Evolutionary conservation across 2,797 vertebrate genomes (phyloP).

Genomic region (Danio albolineatus): DNA sequence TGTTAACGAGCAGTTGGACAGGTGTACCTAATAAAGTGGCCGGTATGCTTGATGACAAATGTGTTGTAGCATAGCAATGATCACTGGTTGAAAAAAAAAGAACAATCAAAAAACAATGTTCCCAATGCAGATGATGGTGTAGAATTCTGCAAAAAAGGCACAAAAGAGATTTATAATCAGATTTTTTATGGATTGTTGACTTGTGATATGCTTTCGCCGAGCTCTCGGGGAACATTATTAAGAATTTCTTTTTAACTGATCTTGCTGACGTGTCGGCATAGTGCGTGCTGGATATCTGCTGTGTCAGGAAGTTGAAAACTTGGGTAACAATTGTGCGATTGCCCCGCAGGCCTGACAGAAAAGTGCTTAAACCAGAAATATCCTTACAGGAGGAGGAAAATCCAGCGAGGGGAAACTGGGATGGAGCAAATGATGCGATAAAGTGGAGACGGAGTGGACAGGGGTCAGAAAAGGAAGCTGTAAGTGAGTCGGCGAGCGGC

Average conservation of each 20-base stretch:
- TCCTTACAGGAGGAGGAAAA: constrained; percentile 21
- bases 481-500: constrained; percentile 30
- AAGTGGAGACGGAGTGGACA: constrained; percentile 35
- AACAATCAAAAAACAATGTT: not conserved
- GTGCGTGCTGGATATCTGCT: constrained; percentile 20
- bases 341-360: constrained; percentile 53
- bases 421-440: constrained; percentile 34
- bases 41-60: not conserved
- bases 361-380: constrained; percentile 48
- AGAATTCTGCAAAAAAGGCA: not conserved
- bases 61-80: not conserved
- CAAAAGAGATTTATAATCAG: constrained; percentile 25
- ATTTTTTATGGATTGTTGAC: constrained; percentile 44
- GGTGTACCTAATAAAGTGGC: no score
- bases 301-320: constrained; percentile 48
- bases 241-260: constrained; percentile 1
- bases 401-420: constrained; percentile 24
- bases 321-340: constrained; percentile 26
- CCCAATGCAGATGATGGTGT: not conserved
- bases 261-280: constrained; percentile 30
- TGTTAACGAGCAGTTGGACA: no score
- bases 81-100: not conserved
- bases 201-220: constrained; percentile 35
- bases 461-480: constrained; percentile 25
- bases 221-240: constrained; percentile 26